Evolutionary conservation across 2,888 invertebrate species (phyloP).

Genomic region (Teleiodes luculella): DNA sequence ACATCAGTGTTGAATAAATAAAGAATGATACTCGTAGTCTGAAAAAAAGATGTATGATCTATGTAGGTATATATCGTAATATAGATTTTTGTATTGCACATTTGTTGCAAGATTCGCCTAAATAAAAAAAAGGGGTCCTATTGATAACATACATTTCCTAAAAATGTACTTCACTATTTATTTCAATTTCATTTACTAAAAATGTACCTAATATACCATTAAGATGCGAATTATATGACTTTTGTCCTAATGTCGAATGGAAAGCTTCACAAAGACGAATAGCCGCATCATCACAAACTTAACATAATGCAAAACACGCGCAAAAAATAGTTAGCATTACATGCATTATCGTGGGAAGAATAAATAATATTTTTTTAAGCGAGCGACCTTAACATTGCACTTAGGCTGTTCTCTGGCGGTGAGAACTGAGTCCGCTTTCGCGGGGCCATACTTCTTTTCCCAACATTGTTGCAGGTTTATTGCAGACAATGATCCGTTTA

Average conservation of each 20-base stretch:
- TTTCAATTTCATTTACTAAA: no score
- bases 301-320: conserved; percentile 29
- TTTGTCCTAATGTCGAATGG: background rate
- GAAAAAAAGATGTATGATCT: background rate
- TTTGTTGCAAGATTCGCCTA: no score
- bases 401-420: conserved; percentile 33
- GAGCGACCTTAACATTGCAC: conserved; percentile 44
- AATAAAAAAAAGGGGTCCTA: no score
- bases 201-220: no score
- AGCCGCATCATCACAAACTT: conserved; percentile 18
- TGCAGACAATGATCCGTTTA: conserved; percentile 57
- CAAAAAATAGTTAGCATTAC: conserved; percentile 38
- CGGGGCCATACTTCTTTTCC: conserved; percentile 49
- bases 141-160: no score
- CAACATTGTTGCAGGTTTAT: conserved; percentile 43
- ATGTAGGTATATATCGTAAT: no score
- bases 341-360: conserved; percentile 38
- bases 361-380: conserved; percentile 35
- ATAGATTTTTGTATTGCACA: no score
- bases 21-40: background rate
- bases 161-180: no score
- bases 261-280: background rate
- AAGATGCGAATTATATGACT: background rate
- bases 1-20: background rate
- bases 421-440: conserved; percentile 67